Evolutionary conservation across 2,797 vertebrate genomes (phyloP), one percentile per base, ranked within the genome.

Genomic region (Chromobotia macracanthus): DNA sequence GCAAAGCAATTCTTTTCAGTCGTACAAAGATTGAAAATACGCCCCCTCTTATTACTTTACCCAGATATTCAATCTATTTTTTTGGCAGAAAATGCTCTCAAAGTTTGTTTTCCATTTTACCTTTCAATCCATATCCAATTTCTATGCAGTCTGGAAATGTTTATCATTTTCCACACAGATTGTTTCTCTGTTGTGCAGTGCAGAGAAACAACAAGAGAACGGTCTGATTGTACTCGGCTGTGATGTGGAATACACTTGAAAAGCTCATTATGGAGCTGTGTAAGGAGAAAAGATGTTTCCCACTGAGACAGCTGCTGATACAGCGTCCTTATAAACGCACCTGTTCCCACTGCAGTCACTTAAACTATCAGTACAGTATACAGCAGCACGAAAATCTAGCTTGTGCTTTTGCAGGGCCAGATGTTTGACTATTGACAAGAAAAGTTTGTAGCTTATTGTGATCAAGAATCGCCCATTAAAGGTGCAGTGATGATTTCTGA

Each of bases 151-250:
- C 68, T 68, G 35, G 13, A 21, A 46, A 31, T 25, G 25, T 77
- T 31, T 77, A n/a, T 48, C 1, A 31, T 74, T 74, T 74, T 74
- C 51, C 51, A 31, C 75, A 76, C 23, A 68, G 75, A 77, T 60
- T 68, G 65, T 69, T 60, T 77, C 12, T 69, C 53, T 6, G 38
- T 41, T 44, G 56, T 69, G 75, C 65, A 60, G 25, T 31, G 25
- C 41, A 7, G 23, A 60, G 21, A 60, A 19, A 69, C 9, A 35
- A 58, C 44, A 69, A 58, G 41, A 69, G 12, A 3, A 9, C 16
- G 16, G 41, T 68, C 5, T 60, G 68, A 25, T 58, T 77, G 68
- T 16, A 60, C 23, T 68, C 16, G 18, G 23, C 38, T 48, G 16
- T 5, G 3, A 50, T 68, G 51, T 48, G 61, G 6, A 66, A 66